Conservation (phyloP, 2,113 vertebrate species). For the Ochotona princeps region DNA sequence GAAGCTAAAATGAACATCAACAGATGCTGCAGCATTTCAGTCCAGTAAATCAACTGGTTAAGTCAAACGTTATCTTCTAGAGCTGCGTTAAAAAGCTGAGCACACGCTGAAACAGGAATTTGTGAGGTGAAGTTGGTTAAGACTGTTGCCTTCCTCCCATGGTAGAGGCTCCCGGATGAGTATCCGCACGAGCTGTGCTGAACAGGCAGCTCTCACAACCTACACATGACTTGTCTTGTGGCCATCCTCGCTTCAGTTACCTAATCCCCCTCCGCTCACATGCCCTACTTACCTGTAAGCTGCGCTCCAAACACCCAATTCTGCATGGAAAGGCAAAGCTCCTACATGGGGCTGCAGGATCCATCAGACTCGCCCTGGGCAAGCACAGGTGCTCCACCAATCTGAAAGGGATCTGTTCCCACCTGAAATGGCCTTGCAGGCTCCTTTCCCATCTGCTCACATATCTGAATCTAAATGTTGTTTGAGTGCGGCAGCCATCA, state of each 20-base stretch:
- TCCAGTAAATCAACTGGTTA: slow-evolving; percentile 24
- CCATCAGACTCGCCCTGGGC: not conserved
- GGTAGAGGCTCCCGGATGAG: not conserved
- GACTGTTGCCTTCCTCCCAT: not conserved
- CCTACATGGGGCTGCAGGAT: not conserved
- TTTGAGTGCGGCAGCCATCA: not conserved
- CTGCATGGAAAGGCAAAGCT: not conserved
- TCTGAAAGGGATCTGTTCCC: not conserved
- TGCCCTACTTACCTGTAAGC: not conserved
- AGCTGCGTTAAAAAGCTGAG: slow-evolving; percentile 13
- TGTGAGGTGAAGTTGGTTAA: not conserved
- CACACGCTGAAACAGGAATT: not conserved
- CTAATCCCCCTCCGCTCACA: not conserved
- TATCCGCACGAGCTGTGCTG: not conserved
- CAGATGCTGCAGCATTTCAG: not conserved
- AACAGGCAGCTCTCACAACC: not conserved
- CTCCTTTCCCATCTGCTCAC: not conserved
- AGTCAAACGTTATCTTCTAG: not conserved
- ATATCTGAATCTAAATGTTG: not conserved
- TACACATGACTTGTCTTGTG: not conserved
- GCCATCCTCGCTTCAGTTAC: not conserved
- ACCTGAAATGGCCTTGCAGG: not conserved
- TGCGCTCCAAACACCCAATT: not conserved
- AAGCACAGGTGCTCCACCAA: not conserved
- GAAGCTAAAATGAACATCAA: not conserved